Conservation (phyloP, 2,888 invertebrate species). For the Acleris laterana region DNA sequence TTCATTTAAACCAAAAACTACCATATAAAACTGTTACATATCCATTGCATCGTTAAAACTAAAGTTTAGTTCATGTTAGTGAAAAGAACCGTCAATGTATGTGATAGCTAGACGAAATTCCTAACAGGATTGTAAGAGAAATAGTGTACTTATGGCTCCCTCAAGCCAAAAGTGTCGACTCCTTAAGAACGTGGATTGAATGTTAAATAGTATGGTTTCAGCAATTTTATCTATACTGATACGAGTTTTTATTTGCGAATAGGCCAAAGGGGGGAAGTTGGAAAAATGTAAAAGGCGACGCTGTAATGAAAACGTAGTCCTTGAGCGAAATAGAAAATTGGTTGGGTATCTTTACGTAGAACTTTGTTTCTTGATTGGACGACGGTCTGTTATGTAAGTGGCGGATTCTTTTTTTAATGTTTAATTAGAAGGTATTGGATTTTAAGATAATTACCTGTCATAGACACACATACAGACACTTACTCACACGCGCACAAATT, state of each 20-base stretch:
- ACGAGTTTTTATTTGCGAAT: slow-evolving; percentile 25
- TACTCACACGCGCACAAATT: too few relatives aligned
- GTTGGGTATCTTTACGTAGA: background rate
- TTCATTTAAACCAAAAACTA: slow-evolving; percentile 12
- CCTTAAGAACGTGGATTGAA: slow-evolving; percentile 45
- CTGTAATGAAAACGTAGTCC: slow-evolving; percentile 18
- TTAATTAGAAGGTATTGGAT: too few relatives aligned
- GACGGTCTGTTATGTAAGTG: background rate
- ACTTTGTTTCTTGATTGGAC: background rate
- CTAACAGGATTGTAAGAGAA: slow-evolving; percentile 15
- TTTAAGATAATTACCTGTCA: too few relatives aligned
- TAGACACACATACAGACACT: too few relatives aligned
- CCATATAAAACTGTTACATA: background rate
- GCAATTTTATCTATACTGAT: slow-evolving; percentile 29
- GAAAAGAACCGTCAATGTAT: background rate
- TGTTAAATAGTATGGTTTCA: slow-evolving; percentile 41
- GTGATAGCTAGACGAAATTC: background rate
- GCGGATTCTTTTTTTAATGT: too few relatives aligned
- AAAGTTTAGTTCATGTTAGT: background rate
- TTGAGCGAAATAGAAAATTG: background rate
- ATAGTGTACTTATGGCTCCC: slow-evolving; percentile 45
- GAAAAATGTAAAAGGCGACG: slow-evolving; percentile 30
- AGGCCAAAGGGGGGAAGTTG: slow-evolving; percentile 21
- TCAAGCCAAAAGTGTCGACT: slow-evolving; percentile 48
- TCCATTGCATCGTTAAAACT: background rate